Evolutionary conservation across 2,797 vertebrate species (phyloP).

Genomic region (Pitangus sulphuratus): DNA sequence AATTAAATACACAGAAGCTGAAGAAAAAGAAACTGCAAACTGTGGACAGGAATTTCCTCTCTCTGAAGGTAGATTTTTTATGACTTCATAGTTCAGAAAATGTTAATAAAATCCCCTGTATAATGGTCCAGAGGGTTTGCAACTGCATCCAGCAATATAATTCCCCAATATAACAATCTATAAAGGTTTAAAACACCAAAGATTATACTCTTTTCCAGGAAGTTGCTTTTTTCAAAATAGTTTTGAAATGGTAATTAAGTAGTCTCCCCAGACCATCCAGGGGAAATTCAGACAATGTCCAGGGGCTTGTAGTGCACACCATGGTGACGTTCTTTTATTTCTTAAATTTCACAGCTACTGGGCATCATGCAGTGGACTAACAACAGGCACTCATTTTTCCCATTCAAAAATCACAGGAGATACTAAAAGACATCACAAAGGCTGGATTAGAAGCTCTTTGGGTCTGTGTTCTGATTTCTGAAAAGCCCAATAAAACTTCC

Average conservation of each 20-base stretch:
- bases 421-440: not conserved
- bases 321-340: not conserved
- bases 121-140: not conserved
- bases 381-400: not conserved
- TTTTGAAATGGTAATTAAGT: not conserved
- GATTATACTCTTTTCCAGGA: not conserved
- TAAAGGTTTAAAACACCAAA: not conserved
- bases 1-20: not conserved
- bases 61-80: not conserved
- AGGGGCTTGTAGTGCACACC: not conserved
- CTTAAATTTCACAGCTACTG: not conserved
- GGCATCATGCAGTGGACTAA: not conserved
- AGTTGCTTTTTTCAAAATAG: not conserved
- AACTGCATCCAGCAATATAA: not conserved
- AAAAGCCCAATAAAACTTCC: not conserved
- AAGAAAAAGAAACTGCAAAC: not conserved
- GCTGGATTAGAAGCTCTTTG: not conserved
- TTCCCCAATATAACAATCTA: not conserved
- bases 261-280: not conserved
- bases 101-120: not conserved
- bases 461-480: not conserved
- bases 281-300: not conserved
- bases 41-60: not conserved
- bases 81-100: not conserved
- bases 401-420: not conserved